Evolutionary conservation across 2,113 vertebrate species (phyloP).

Genomic region (Carettochelys insculpta): DNA sequence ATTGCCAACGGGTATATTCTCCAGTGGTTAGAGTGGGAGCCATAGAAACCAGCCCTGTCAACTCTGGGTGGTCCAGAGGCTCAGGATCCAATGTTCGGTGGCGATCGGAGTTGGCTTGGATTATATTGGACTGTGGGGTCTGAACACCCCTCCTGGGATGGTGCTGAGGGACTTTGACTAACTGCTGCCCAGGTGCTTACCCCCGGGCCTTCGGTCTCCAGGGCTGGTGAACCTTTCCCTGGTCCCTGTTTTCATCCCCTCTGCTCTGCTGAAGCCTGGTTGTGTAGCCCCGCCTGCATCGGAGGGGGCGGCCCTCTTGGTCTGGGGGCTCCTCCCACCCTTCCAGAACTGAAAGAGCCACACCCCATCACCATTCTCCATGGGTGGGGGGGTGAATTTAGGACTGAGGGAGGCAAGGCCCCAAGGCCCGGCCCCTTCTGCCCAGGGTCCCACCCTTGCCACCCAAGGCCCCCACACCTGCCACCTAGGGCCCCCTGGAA

Average conservation of each 20-base stretch:
- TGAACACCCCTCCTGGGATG: background rate
- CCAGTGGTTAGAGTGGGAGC: background rate
- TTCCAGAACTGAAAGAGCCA: background rate
- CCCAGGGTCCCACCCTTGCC: too few species aligned
- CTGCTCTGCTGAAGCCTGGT: background rate
- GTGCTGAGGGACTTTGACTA: background rate
- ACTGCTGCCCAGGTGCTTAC: background rate
- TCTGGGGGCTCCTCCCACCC: background rate
- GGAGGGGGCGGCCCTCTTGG: background rate
- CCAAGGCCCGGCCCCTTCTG: too few species aligned
- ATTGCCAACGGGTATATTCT: background rate
- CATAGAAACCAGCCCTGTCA: background rate
- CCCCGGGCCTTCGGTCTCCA: background rate
- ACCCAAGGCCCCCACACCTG: too few species aligned
- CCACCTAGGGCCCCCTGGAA: too few species aligned
- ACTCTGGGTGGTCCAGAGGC: background rate
- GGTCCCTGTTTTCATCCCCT: background rate
- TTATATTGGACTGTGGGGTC: background rate
- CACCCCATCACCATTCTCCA: too few species aligned
- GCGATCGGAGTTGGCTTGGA: accelerated
- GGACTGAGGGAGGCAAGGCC: too few species aligned
- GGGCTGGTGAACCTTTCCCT: background rate
- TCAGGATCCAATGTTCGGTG: background rate
- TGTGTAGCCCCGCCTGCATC: background rate
- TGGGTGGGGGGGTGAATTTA: too few species aligned